phyloP scores from a whole-genome alignment of 2,797 vertebrate genomes.

The Anguilla anguilla region DNA sequence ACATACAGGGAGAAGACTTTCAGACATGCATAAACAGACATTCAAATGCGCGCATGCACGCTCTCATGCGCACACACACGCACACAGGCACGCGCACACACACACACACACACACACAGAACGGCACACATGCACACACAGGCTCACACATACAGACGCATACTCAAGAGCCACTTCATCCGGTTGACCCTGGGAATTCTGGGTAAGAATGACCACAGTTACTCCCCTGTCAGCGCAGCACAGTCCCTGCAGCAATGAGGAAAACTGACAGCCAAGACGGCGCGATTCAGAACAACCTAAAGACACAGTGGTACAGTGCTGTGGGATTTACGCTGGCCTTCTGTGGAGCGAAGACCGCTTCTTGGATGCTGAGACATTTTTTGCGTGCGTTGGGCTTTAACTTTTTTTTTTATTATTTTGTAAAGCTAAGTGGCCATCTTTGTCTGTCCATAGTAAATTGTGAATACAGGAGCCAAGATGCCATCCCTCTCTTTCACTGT shows the following conservation, averaged over 20 bases:
- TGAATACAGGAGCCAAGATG: not conserved
- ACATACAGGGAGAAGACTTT: not conserved
- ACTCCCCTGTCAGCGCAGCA: not conserved
- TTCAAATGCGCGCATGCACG: not conserved
- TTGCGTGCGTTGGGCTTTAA: not conserved
- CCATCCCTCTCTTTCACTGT: not conserved
- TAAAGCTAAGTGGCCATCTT: not conserved
- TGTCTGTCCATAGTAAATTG: not conserved
- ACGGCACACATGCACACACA: not conserved
- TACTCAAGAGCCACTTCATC: not conserved
- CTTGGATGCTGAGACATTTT: conserved; percentile 12
- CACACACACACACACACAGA: not conserved
- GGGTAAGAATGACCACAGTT: not conserved
- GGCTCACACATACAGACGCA: not conserved
- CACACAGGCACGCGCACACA: not conserved
- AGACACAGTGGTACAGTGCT: not conserved
- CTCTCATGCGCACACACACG: not conserved
- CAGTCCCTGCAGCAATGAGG: not conserved
- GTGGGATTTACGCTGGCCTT: not conserved
- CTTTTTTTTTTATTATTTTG: not conserved
- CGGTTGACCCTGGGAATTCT: not conserved
- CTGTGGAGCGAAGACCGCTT: not conserved
- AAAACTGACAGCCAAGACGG: not conserved
- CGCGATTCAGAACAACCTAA: not conserved
- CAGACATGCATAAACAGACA: not conserved